Evolutionary conservation across 2,113 vertebrate species (phyloP).

Genomic region (Rafetus swinhoei): DNA sequence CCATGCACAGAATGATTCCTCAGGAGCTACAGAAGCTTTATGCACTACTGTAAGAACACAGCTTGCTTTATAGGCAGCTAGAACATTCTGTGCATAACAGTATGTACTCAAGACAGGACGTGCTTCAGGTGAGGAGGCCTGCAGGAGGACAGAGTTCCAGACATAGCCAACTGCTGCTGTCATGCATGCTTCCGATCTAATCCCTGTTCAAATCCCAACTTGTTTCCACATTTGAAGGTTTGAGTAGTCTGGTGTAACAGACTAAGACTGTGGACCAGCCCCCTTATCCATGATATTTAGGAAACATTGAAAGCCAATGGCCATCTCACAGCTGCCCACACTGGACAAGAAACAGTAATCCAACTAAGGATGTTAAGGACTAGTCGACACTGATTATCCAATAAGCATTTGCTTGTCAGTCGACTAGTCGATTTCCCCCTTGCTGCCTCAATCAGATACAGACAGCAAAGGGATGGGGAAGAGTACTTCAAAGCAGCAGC

Average conservation of each 20-base stretch:
- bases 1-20: not conserved
- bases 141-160: not conserved
- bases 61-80: rapidly evolving
- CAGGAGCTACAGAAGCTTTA: not conserved
- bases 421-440: no score
- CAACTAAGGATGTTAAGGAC: no score
- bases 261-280: not conserved
- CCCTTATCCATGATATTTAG: not conserved
- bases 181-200: not conserved
- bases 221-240: not conserved
- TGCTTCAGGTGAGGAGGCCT: not conserved
- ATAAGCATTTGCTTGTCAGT: no score
- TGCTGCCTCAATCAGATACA: no score
- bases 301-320: not conserved
- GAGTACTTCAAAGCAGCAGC: no score
- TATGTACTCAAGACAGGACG: rapidly evolving
- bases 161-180: not conserved
- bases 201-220: not conserved
- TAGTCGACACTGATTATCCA: no score
- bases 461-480: no score
- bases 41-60: rapidly evolving
- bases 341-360: not conserved
- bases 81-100: rapidly evolving
- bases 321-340: not conserved
- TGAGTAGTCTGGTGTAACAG: not conserved